These are phyloP conservation scores for Boulengeromyrus knoepffleri DNA, from an alignment of 2,113 vertebrate genomes.

Conservation along the genomic window DNA sequence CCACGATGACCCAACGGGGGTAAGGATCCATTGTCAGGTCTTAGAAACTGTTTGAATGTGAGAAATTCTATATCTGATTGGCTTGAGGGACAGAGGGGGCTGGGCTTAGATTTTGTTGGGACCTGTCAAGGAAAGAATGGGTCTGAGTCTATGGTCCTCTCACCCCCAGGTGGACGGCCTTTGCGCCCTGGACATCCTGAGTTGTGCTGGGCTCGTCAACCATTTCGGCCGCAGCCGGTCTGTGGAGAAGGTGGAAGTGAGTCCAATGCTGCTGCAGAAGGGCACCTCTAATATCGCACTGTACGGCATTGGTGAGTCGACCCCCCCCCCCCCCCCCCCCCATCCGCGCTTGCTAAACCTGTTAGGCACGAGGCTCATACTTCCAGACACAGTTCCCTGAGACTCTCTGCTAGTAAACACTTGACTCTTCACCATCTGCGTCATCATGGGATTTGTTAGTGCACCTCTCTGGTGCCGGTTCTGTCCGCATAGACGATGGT, in stretches of 20 bases:
- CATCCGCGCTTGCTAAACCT: neutral
- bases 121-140: neutral
- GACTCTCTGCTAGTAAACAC: neutral
- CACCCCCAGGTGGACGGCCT: slow-evolving; percentile 76
- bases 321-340: too few relatives aligned
- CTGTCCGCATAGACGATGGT: neutral
- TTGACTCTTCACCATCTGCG: neutral
- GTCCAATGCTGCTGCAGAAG: slow-evolving; percentile 85
- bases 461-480: neutral
- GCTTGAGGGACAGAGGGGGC: neutral
- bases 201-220: slow-evolving; percentile 86
- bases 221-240: slow-evolving; percentile 88
- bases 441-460: neutral
- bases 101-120: neutral
- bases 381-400: neutral
- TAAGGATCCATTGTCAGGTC: slow-evolving; percentile 50
- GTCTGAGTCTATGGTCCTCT: slow-evolving; percentile 16
- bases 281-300: slow-evolving; percentile 83
- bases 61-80: neutral
- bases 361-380: neutral
- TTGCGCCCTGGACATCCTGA: slow-evolving; percentile 86
- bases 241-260: slow-evolving; percentile 88
- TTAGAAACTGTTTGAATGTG: neutral
- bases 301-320: slow-evolving; percentile 88
- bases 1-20: slow-evolving; percentile 96